A percentile compares a stretch with the other conserved stretches of the same genome.
These are phyloP conservation scores for Tenthredo notha DNA, from an alignment of 2,888 invertebrate species.

Conservation along the genomic window DNA sequence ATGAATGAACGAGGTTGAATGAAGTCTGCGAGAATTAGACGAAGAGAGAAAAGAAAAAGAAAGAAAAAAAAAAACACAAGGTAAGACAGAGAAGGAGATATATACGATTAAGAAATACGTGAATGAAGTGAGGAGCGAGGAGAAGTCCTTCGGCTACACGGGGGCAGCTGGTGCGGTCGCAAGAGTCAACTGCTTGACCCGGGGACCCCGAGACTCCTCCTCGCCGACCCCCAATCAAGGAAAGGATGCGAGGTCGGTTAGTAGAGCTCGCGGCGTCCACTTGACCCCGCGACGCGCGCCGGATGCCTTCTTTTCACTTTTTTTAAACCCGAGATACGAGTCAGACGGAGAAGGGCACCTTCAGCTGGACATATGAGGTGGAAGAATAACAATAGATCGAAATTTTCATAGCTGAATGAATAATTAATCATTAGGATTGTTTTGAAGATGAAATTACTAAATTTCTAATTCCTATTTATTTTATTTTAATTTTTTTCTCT, in stretches of 20 bases:
- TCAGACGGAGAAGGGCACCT: slow-evolving; percentile 30
- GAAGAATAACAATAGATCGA: neutral
- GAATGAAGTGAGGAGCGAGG: slow-evolving; percentile 31
- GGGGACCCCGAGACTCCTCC: slow-evolving; percentile 55
- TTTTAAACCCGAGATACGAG: slow-evolving; percentile 13
- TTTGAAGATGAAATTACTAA: neutral
- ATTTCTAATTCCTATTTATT: neutral
- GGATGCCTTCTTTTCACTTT: slow-evolving; percentile 68
- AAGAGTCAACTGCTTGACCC: slow-evolving; percentile 73
- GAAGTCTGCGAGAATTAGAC: slow-evolving; percentile 11
- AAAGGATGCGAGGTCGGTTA: slow-evolving; percentile 74
- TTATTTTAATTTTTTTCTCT: neutral
- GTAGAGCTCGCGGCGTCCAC: slow-evolving; percentile 59
- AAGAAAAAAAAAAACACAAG: slow-evolving; percentile 46
- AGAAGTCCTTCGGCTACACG: slow-evolving; percentile 58
- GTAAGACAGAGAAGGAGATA: slow-evolving; percentile 24
- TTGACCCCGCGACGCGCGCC: slow-evolving; percentile 76
- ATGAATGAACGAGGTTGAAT: slow-evolving; percentile 57
- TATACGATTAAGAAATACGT: slow-evolving; percentile 40
- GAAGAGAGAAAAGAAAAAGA: slow-evolving; percentile 56
- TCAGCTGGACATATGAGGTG: neutral
- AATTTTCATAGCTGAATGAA: neutral
- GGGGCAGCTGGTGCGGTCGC: slow-evolving; percentile 75
- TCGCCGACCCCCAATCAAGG: slow-evolving; percentile 68
- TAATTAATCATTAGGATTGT: neutral